These are phyloP conservation scores for Habrosyne pyritoides DNA, from an alignment of 2,888 invertebrate species.

Conservation along the genomic window DNA sequence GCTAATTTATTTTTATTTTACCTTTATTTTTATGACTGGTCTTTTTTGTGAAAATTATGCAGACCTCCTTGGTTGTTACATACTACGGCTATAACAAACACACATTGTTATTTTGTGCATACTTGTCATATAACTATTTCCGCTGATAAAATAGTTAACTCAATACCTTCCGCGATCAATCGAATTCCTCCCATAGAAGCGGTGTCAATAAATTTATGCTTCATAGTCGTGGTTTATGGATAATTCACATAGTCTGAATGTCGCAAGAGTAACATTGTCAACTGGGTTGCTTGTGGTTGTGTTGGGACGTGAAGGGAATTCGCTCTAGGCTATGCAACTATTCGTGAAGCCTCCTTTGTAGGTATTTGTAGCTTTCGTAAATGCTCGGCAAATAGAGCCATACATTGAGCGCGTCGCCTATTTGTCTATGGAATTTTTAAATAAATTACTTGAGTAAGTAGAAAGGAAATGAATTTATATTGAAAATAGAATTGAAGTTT, in stretches of 20 bases:
- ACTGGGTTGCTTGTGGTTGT: slow-evolving; percentile 52
- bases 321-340: slow-evolving; percentile 55
- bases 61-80: too few relatives aligned
- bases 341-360: slow-evolving; percentile 45
- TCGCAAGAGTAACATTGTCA: slow-evolving; percentile 62
- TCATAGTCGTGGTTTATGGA: slow-evolving; percentile 55
- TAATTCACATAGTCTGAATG: slow-evolving; percentile 67
- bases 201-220: slow-evolving; percentile 63
- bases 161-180: slow-evolving; percentile 28
- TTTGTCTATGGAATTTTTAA: too few relatives aligned
- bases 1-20: not conserved
- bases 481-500: too few relatives aligned
- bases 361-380: slow-evolving; percentile 32
- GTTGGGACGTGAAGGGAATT: slow-evolving; percentile 43
- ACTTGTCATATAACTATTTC: slow-evolving; percentile 21
- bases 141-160: slow-evolving; percentile 17
- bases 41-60: too few relatives aligned
- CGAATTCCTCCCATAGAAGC: slow-evolving; percentile 48
- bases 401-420: too few relatives aligned
- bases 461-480: too few relatives aligned
- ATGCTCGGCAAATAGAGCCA: slow-evolving; percentile 11
- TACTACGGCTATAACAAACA: too few relatives aligned
- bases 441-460: too few relatives aligned
- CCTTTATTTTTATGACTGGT: too few relatives aligned
- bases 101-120: not conserved